Percentiles rank a stretch among this genome's conserved stretches.
phyloP scores from a whole-genome alignment of 2,113 vertebrate genomes.

The Nasalis larvatus region DNA sequence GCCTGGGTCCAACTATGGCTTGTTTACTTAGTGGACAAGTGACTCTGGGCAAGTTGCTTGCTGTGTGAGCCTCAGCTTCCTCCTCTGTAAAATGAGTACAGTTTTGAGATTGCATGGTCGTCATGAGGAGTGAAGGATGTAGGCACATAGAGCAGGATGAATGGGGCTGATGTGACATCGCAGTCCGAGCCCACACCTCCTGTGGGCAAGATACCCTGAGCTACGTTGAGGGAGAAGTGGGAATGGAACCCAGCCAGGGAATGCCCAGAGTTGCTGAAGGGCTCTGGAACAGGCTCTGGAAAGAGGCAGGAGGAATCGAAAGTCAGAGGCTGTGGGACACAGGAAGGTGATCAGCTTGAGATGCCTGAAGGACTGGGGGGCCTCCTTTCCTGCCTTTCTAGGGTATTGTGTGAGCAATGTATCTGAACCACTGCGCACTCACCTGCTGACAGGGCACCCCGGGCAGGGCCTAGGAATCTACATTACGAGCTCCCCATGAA shows the following conservation, averaged over 20 bases:
- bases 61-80: not conserved
- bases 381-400: not conserved
- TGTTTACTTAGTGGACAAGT: not conserved
- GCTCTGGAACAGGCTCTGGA: not conserved
- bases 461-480: not conserved
- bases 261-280: not conserved
- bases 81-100: not conserved
- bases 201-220: not conserved
- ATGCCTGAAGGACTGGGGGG: not conserved
- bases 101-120: not conserved
- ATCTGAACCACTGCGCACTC: not conserved
- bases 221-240: not conserved
- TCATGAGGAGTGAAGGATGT: not conserved
- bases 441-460: not conserved
- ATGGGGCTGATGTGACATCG: not conserved
- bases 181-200: not conserved
- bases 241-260: not conserved
- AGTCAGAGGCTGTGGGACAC: not conserved
- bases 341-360: not conserved
- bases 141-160: not conserved
- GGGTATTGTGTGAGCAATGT: not conserved
- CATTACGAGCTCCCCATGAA: not conserved
- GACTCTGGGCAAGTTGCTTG: not conserved
- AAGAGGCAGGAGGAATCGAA: not conserved
- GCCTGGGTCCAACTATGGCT: not conserved